These are phyloP conservation scores for Halcyon senegalensis DNA, from an alignment of 2,113 vertebrate species.

Conservation along the genomic window DNA sequence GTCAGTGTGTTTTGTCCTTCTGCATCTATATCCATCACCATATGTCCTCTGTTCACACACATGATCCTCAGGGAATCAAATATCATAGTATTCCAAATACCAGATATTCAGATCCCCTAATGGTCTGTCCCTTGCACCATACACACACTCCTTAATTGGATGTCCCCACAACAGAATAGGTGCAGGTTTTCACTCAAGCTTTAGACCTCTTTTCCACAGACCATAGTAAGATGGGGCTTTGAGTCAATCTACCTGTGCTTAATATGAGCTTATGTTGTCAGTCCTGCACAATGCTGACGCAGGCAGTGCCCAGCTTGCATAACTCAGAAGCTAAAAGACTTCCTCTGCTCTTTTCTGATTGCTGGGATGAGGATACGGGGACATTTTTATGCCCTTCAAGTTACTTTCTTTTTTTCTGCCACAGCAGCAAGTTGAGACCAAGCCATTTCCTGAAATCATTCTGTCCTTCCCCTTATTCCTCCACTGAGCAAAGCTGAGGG, in stretches of 20 bases:
- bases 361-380: neutral
- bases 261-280: neutral
- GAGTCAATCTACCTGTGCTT: neutral
- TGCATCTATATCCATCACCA: neutral
- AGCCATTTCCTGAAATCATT: fast-evolving
- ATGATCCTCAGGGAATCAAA: neutral
- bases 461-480: neutral
- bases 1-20: constrained; percentile 31
- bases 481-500: neutral
- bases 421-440: neutral
- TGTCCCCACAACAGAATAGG: neutral
- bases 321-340: neutral
- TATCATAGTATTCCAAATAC: neutral
- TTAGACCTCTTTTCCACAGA: neutral
- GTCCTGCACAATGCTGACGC: neutral
- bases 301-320: neutral
- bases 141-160: neutral
- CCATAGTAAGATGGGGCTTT: neutral
- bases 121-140: neutral
- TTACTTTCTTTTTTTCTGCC: neutral
- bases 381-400: neutral
- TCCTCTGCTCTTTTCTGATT: neutral
- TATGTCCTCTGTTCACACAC: constrained; percentile 7
- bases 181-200: neutral
- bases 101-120: neutral